These are phyloP conservation scores for Seladonia tumulorum DNA, from an alignment of 2,888 invertebrate genomes.

Conservation along the genomic window DNA sequence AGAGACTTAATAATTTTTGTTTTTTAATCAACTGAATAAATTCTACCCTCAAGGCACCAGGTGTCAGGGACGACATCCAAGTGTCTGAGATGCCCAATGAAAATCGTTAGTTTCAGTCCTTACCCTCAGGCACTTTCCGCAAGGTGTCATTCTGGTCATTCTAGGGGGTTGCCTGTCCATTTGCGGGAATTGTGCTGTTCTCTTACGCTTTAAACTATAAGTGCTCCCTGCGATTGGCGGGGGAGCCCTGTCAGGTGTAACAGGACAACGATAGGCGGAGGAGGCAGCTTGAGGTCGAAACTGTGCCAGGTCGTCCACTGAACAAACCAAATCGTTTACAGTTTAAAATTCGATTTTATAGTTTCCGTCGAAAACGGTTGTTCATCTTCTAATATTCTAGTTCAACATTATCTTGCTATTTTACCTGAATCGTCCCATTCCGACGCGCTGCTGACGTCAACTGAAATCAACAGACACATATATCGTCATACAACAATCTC, in stretches of 20 bases:
- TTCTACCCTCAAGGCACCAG: not conserved
- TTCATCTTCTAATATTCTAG: no score
- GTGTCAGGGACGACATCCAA: not conserved
- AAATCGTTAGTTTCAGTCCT: not conserved
- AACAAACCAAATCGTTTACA: not conserved
- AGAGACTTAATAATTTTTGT: no score
- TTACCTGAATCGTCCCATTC: not conserved
- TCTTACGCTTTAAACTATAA: conserved; percentile 7
- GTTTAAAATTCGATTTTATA: not conserved
- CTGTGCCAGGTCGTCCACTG: not conserved
- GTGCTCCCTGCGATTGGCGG: not conserved
- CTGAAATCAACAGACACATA: not conserved
- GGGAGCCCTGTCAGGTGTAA: not conserved
- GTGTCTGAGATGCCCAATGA: not conserved
- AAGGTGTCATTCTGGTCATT: conserved; percentile 43
- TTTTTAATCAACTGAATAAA: no score
- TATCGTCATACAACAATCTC: not conserved
- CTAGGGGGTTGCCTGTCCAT: not conserved
- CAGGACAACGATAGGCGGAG: not conserved
- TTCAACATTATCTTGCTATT: not conserved
- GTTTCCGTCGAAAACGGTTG: not conserved
- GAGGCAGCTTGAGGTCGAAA: not conserved
- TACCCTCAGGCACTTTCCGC: conserved; percentile 62
- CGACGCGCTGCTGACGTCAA: fast-evolving
- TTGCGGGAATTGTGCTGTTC: conserved; percentile 12